Conservation (phyloP, 2,797 vertebrate genomes). For the Muscicapa striata region DNA sequence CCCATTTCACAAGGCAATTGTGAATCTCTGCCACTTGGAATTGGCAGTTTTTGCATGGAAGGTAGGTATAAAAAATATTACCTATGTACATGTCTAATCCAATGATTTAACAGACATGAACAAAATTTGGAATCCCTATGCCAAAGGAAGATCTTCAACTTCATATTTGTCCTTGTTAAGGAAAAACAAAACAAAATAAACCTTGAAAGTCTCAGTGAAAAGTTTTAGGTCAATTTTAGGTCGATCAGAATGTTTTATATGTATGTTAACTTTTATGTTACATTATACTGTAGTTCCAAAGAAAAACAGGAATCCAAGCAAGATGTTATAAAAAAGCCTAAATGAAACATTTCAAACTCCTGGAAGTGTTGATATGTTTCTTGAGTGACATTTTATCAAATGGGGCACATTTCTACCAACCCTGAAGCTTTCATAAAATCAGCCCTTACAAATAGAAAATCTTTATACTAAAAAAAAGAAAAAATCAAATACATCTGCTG, state of each 20-base stretch:
- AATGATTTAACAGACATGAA: neutral
- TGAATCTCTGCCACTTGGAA: neutral
- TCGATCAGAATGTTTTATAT: neutral
- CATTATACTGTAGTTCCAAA: neutral
- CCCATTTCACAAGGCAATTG: neutral
- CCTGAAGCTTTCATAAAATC: slow-evolving; percentile 36
- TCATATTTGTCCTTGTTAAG: neutral
- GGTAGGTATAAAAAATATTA: neutral
- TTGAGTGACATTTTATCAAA: slow-evolving; percentile 35
- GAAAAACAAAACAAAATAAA: neutral
- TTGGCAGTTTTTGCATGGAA: neutral
- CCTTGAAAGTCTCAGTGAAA: neutral
- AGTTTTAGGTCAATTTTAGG: neutral
- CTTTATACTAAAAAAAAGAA: neutral
- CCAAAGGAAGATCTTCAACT: neutral
- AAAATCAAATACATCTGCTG: neutral
- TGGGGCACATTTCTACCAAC: neutral
- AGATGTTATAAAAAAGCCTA: slow-evolving; percentile 32
- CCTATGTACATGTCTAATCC: neutral
- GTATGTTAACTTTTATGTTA: neutral
- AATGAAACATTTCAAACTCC: slow-evolving; percentile 10
- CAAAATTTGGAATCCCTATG: neutral
- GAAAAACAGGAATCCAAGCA: slow-evolving; percentile 1
- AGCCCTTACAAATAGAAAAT: slow-evolving; percentile 5
- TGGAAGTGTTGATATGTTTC: slow-evolving; percentile 34